These are phyloP conservation scores for Bungarus multicinctus DNA, from an alignment of 2,113 vertebrate genomes.

Conservation along the genomic window DNA sequence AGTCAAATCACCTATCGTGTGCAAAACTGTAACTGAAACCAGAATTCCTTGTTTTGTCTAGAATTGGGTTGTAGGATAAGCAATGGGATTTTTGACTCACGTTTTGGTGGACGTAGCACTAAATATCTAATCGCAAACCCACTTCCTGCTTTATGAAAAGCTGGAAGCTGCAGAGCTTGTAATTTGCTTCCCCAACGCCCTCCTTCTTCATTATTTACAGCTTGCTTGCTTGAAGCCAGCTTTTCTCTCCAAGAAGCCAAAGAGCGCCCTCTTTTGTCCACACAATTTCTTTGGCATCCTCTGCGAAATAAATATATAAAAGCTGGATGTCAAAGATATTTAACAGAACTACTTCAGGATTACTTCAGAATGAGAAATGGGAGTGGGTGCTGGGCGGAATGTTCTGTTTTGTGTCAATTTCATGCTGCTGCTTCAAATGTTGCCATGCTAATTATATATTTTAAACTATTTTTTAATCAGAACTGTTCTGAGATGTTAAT, in stretches of 20 bases:
- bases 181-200: constrained; percentile 1
- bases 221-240: constrained; percentile 3
- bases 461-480: not conserved
- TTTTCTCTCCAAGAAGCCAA: constrained; percentile 28
- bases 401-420: constrained; percentile 39
- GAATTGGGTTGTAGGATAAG: constrained; percentile 29
- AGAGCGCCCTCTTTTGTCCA: constrained; percentile 74
- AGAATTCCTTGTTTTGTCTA: not conserved
- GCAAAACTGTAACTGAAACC: not conserved
- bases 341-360: not conserved
- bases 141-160: constrained; percentile 77
- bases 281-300: constrained; percentile 9
- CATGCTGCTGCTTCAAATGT: constrained; percentile 8
- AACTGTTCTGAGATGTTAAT: not conserved
- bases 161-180: constrained; percentile 51
- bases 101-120: constrained; percentile 31
- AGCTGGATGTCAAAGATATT: not conserved
- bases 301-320: rapidly evolving
- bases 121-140: constrained; percentile 67
- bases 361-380: not conserved
- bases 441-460: not conserved
- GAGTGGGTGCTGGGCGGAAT: not conserved
- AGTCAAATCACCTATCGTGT: not conserved
- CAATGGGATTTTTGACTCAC: not conserved
- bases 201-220: not conserved